Evolutionary conservation across 2,113 vertebrate genomes (phyloP).

Genomic region (Clinocottus analis): DNA sequence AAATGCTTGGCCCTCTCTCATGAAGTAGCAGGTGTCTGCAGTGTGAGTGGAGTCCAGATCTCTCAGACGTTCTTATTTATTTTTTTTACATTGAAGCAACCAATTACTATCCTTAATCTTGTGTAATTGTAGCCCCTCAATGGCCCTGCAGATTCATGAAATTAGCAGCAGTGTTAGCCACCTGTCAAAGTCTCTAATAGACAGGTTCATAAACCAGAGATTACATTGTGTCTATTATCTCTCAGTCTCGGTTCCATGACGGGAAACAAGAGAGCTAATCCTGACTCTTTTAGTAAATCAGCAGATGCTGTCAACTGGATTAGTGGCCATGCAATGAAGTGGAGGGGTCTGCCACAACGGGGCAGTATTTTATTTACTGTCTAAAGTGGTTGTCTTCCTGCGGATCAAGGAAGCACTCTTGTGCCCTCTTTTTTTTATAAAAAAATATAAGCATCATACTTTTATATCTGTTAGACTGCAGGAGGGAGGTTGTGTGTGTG

Average conservation of each 20-base stretch:
- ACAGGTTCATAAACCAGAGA: background rate
- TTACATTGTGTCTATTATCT: background rate
- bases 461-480: too few relatives aligned
- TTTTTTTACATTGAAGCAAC: too few relatives aligned
- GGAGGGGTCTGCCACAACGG: constrained; percentile 2
- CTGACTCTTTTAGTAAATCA: background rate
- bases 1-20: background rate
- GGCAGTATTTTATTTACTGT: background rate
- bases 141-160: background rate
- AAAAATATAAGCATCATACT: background rate
- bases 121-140: background rate
- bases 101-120: too few relatives aligned
- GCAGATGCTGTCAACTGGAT: constrained; percentile 43
- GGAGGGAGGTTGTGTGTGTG: too few relatives aligned
- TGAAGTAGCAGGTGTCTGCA: constrained; percentile 53
- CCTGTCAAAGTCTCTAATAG: background rate
- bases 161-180: background rate
- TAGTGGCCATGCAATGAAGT: constrained; percentile 20
- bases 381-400: background rate
- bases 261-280: constrained; percentile 1
- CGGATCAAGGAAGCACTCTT: background rate
- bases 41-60: constrained; percentile 14
- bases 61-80: constrained; percentile 41
- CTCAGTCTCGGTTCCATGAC: background rate
- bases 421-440: background rate